Evolutionary conservation across 2,888 invertebrate genomes (phyloP), one percentile per base, ranked within the genome.

Genomic region (Napeogenes inachia): DNA sequence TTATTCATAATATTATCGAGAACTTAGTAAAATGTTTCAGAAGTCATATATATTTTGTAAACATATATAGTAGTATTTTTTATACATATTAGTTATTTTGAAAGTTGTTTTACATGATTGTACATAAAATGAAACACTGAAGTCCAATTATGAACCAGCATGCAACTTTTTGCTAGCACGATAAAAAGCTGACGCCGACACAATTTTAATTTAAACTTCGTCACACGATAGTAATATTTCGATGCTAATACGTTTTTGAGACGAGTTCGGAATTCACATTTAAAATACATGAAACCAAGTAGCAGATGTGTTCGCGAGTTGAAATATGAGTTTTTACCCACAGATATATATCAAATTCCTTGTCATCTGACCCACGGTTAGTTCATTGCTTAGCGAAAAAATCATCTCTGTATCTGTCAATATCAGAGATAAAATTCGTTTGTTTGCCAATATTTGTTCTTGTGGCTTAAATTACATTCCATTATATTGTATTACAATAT

Each of bases 271-370:
- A 70, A 68, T 68, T 70, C 70, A 59, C 65, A 69, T 62, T 69
- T 69, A 71, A 73, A 71, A 72, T 62, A 69, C 63, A 68, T 45
- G 59, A 60, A 50, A 69, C 64, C 67, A 62, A 67, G 68, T 69
- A 68, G 65, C 73, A 73, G 71, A 73, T 71, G 70, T 59, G 71
- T 57, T 65, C 65, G 10, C 60, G 58, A 60, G 67, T 60, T 72
- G 71, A 73, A 65, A 71, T 70, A 71, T 70, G 66, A 66, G 61
- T 57, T 62, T 60, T 61, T 63, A 54, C 53, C 67, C 69, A 69
- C 73, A 73, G 71, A 72, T 74, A 73, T 67, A 75, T 75, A 74
- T 73, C 74, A 72, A 73, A 73, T 70, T 71, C 65, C 65, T 68
- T 64, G 63, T 68, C 67, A 70, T 70, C 70, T 67, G 62, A 54